Percentiles rank a stretch among this genome's conserved stretches.
Evolutionary conservation across 2,797 vertebrate species (phyloP).

Genomic region (Tapera naevia): DNA sequence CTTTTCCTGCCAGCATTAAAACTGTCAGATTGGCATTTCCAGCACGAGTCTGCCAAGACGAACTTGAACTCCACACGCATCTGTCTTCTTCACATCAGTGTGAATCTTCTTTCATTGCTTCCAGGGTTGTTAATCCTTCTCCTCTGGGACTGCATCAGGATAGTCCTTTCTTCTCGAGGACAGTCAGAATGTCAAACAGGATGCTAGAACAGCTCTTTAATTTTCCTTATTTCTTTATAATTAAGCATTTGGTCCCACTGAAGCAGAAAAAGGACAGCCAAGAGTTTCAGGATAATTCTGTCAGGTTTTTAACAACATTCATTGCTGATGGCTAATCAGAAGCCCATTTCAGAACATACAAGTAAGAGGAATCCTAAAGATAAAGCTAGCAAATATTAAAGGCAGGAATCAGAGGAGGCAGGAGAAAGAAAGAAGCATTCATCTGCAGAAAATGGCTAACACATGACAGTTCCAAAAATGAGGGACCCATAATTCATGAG

Average conservation of each 20-base stretch:
- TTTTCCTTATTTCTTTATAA: neutral
- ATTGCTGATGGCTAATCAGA: neutral
- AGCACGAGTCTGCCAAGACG: neutral
- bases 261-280: neutral
- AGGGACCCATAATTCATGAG: no score
- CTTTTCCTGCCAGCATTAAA: neutral
- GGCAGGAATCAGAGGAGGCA: neutral
- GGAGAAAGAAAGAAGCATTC: neutral
- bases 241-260: neutral
- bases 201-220: neutral
- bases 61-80: neutral
- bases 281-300: neutral
- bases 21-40: neutral
- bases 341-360: neutral
- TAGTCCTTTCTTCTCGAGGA: neutral
- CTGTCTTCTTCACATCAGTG: neutral
- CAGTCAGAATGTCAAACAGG: neutral
- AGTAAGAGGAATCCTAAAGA: neutral
- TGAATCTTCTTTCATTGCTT: neutral
- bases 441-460: fast-evolving
- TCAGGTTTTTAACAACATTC: neutral
- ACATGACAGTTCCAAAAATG: neutral
- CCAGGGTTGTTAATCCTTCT: constrained; percentile 2
- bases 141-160: neutral
- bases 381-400: neutral